A percentile compares a stretch with the other conserved stretches of the same genome.
These are phyloP conservation scores for Steinernema carpocapsae DNA, from an alignment of 2,888 invertebrate genomes.

Conservation along the genomic window DNA sequence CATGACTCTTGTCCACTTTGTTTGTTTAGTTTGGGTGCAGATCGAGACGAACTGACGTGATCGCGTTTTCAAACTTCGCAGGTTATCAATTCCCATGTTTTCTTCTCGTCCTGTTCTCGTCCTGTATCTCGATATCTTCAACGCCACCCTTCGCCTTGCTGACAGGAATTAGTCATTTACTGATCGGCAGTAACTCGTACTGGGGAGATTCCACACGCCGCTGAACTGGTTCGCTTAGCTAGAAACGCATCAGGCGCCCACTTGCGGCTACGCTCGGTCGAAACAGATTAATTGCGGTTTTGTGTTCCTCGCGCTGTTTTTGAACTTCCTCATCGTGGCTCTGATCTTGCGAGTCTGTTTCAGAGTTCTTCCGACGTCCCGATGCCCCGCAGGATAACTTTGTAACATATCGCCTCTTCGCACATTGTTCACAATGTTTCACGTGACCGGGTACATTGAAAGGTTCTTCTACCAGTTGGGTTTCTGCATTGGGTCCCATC, in stretches of 20 bases:
- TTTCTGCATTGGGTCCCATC: slow-evolving; percentile 49
- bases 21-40: neutral
- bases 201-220: slow-evolving; percentile 25
- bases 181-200: slow-evolving; percentile 30
- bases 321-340: neutral
- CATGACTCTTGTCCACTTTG: too few species aligned
- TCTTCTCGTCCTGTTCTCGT: neutral
- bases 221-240: slow-evolving; percentile 34
- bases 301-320: slow-evolving; percentile 18
- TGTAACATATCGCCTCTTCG: neutral
- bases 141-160: slow-evolving; percentile 21
- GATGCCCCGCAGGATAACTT: neutral
- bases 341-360: neutral
- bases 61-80: too few species aligned
- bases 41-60: too few species aligned
- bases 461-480: slow-evolving; percentile 52
- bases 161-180: slow-evolving; percentile 29
- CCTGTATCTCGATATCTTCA: neutral
- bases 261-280: slow-evolving; percentile 9
- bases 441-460: slow-evolving; percentile 53
- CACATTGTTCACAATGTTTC: slow-evolving; percentile 41
- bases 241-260: slow-evolving; percentile 9
- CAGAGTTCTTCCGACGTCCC: neutral
- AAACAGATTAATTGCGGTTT: slow-evolving; percentile 19
- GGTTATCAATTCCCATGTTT: neutral